Conservation (phyloP, 1,140 invertebrate genomes). For the Neuroterus valhalla region DNA sequence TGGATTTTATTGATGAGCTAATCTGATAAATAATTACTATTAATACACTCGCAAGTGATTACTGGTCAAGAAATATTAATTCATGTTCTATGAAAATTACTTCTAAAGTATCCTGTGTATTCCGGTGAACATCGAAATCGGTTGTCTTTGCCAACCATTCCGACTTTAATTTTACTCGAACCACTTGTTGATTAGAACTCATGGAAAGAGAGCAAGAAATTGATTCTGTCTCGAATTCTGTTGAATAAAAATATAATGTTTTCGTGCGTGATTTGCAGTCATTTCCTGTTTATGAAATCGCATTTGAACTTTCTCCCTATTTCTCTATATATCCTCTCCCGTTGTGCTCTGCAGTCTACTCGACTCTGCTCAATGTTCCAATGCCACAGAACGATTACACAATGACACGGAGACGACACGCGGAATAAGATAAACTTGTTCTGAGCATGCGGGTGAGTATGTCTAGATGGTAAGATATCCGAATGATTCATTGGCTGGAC, state of each 20-base stretch:
- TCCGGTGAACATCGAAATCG: too few relatives aligned
- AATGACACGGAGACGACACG: slow-evolving; percentile 62
- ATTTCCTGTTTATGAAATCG: slow-evolving; percentile 7
- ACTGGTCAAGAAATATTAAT: neutral
- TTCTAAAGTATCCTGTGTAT: too few relatives aligned
- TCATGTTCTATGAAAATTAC: neutral
- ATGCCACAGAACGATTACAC: slow-evolving; percentile 48
- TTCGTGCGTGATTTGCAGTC: neutral
- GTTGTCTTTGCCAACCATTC: too few relatives aligned
- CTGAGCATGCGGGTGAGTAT: slow-evolving; percentile 61
- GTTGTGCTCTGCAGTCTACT: neutral
- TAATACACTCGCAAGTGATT: neutral
- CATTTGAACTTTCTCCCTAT: neutral
- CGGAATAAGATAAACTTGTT: slow-evolving; percentile 66
- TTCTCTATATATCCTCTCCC: neutral
- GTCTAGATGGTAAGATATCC: slow-evolving; percentile 59
- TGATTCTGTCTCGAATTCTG: too few relatives aligned
- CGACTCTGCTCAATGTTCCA: neutral
- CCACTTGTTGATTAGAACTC: too few relatives aligned
- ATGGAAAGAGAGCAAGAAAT: too few relatives aligned
- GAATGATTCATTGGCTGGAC: slow-evolving; percentile 59
- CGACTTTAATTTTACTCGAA: too few relatives aligned
- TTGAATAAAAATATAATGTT: too few relatives aligned
- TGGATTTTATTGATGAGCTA: neutral
- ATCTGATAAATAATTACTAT: neutral